Percentiles rank a stretch among this genome's conserved stretches.
Evolutionary conservation across 1,140 invertebrate species (phyloP).

Genomic region (Bombus ignitus): DNA sequence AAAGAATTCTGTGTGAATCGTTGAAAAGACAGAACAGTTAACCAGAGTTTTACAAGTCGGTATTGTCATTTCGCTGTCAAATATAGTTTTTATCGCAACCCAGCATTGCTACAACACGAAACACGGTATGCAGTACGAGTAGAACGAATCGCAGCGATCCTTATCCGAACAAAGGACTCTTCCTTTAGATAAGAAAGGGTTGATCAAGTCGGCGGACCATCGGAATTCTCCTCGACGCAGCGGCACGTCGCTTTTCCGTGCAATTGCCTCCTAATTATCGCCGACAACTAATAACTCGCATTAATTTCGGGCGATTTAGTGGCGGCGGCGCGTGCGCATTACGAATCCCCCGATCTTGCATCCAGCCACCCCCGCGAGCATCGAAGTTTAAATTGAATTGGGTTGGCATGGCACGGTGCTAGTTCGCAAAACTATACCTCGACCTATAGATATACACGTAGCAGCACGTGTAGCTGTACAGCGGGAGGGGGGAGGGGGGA

Average conservation of each 20-base stretch:
- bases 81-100: too few relatives aligned
- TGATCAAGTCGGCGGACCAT: conserved; percentile 21
- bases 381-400: conserved; percentile 83
- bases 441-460: conserved; percentile 68
- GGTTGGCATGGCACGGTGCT: conserved; percentile 76
- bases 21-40: too few relatives aligned
- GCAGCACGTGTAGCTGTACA: conserved; percentile 27
- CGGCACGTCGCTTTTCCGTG: conserved; percentile 78
- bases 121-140: too few relatives aligned
- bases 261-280: conserved; percentile 82
- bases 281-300: conserved; percentile 82
- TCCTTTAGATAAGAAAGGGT: conserved; percentile 19
- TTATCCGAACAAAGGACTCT: background rate
- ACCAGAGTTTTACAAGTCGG: too few relatives aligned
- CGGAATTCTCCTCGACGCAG: conserved; percentile 54
- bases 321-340: conserved; percentile 72
- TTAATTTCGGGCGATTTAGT: conserved; percentile 82
- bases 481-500: fast-evolving
- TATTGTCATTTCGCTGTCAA: too few relatives aligned
- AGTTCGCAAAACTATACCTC: conserved; percentile 79
- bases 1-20: too few relatives aligned
- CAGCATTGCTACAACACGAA: too few relatives aligned
- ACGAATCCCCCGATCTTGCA: conserved; percentile 40
- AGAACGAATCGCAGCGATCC: too few relatives aligned
- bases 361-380: conserved; percentile 53